Percentiles rank a stretch among this genome's conserved stretches.
These are phyloP conservation scores for Zophobas atratus DNA, from an alignment of 1,140 invertebrate species.

Conservation along the genomic window DNA sequence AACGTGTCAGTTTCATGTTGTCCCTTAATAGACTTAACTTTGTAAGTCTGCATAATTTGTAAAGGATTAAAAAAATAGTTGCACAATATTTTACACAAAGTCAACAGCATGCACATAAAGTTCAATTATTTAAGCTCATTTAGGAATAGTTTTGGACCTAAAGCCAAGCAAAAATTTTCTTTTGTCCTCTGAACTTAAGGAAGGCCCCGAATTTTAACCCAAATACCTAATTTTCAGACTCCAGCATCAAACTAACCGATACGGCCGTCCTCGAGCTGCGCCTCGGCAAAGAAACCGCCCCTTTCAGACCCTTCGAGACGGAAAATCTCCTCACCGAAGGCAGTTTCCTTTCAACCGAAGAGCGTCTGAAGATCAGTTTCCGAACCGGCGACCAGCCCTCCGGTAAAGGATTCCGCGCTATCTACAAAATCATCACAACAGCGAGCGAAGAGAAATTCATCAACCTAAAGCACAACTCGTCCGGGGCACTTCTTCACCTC, in stretches of 20 bases:
- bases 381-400: slow-evolving; percentile 72
- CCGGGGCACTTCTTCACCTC: slow-evolving; percentile 69
- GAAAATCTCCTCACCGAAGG: slow-evolving; percentile 72
- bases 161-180: background rate
- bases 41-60: no score
- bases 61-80: no score
- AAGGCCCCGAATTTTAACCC: background rate
- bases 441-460: slow-evolving; percentile 65
- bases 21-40: no score
- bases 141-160: no score
- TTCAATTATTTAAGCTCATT: no score
- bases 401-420: slow-evolving; percentile 74
- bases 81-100: no score
- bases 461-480: slow-evolving; percentile 60
- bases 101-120: no score
- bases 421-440: slow-evolving; percentile 69
- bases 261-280: slow-evolving; percentile 73
- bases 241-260: slow-evolving; percentile 17
- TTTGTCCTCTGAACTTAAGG: no score
- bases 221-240: background rate
- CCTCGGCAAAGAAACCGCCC: slow-evolving; percentile 68
- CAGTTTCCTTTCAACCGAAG: slow-evolving; percentile 73
- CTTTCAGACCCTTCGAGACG: slow-evolving; percentile 71
- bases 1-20: no score
- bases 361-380: slow-evolving; percentile 72